Percentiles rank a stretch among this genome's conserved stretches.
phyloP scores from a whole-genome alignment of 2,888 invertebrate species.

The Athetis lepigone region DNA sequence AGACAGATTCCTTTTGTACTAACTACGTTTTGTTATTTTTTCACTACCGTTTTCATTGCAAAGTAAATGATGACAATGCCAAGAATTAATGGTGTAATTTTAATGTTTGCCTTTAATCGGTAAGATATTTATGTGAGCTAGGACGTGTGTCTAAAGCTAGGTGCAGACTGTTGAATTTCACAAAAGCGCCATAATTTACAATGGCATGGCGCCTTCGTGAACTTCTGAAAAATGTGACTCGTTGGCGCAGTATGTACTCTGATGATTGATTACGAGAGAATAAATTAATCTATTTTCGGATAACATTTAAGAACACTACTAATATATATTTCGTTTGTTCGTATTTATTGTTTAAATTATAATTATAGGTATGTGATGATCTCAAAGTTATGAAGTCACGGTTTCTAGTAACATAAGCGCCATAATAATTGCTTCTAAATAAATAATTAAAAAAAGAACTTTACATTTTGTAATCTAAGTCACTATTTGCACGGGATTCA shows the following conservation, averaged over 20 bases:
- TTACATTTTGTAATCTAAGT: constrained; percentile 49
- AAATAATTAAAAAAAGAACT: constrained; percentile 16
- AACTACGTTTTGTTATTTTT: not conserved
- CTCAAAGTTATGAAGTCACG: constrained; percentile 61
- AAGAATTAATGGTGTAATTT: not conserved
- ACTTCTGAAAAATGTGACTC: not conserved
- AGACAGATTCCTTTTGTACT: not conserved
- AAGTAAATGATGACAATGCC: not conserved
- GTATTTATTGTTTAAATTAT: constrained; percentile 56
- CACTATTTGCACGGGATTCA: constrained; percentile 47
- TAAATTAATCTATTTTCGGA: constrained; percentile 21
- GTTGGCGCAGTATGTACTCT: not conserved
- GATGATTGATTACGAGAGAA: not conserved
- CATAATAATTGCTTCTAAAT: constrained; percentile 51
- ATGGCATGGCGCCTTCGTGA: too few relatives aligned
- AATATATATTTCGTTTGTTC: constrained; percentile 39
- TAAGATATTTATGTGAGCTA: constrained; percentile 15
- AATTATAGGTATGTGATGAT: constrained; percentile 60
- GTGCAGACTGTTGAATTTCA: not conserved
- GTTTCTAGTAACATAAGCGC: constrained; percentile 49
- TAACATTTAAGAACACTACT: constrained; percentile 28
- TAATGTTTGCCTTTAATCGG: constrained; percentile 13
- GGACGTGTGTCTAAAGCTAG: constrained; percentile 12
- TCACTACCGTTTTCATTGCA: not conserved
- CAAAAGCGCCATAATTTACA: not conserved